Evolutionary conservation across 2,797 vertebrate species (phyloP), one percentile per base, ranked within the genome.

Genomic region (Gallinago solitaria): DNA sequence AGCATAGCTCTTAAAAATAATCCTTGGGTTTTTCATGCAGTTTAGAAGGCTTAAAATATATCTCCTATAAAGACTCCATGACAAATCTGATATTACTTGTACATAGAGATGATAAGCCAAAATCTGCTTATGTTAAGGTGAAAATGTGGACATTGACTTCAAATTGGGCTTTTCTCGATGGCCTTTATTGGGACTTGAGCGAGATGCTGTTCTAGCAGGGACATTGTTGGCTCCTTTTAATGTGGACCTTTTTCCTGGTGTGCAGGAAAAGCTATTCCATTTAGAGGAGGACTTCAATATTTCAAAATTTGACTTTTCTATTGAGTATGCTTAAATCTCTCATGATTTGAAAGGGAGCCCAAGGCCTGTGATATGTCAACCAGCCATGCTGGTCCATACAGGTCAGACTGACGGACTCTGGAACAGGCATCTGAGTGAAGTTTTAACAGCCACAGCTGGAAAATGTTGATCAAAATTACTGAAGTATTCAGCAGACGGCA

Each of bases 41-140:
- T 94, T 95, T 96, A 95, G 92, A 94, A 32, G 89, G 64, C 76
- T 97, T 95, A 94, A 95, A 92, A 94, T 91, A 91, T 80, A 95
- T 91, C 94, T 93, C 80, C 57, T 78, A 86, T 92, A 94, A 96
- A 93, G 95, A 73, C 79, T 89, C 82, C 89, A 78, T 95, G 95
- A 83, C 91, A 96, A 94, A 96, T 94, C 91, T 96, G 82, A 81
- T 97, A 90, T 90, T 93, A 89, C 71, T 87, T 97, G 80, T 94
- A 93, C 79, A 91, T 83, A 91, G 84, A 92, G 73, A 83, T 3
- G 51, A 74, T 86, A 91, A 93, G 76, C 39, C 69, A 78, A 95
- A 96, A 93, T 94, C 92, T 92, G 71, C 59, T 86, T 92, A 75
- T 91, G 83, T 90, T 94, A 79, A 89, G 65, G 61, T 91, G 79